These are phyloP conservation scores for Acrocephalus kingi DNA, from an alignment of 2,113 vertebrate genomes.

Conservation along the genomic window DNA sequence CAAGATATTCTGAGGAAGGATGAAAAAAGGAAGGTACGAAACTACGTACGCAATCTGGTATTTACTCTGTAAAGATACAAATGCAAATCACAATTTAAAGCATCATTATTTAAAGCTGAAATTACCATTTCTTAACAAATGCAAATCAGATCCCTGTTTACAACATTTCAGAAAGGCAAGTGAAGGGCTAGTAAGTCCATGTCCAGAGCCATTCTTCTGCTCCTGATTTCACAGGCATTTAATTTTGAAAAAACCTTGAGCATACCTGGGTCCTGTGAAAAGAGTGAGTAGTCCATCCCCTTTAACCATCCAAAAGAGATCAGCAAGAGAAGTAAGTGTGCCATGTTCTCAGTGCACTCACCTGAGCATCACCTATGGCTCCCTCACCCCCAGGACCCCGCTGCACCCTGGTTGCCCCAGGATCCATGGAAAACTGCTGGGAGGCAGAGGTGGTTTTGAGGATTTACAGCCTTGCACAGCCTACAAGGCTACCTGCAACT, in stretches of 20 bases:
- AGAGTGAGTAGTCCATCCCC: not conserved
- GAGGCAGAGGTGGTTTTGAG: not conserved
- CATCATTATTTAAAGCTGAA: not conserved
- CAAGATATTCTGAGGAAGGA: not conserved
- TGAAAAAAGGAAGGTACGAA: not conserved
- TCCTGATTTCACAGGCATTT: not conserved
- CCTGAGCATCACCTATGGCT: not conserved
- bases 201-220: not conserved
- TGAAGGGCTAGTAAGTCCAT: not conserved
- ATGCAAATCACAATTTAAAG: not conserved
- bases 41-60: not conserved
- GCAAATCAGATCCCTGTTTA: not conserved
- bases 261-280: not conserved
- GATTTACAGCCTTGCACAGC: not conserved
- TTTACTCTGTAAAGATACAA: not conserved
- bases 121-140: rapidly evolving
- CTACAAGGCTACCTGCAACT: not conserved
- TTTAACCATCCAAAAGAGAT: rapidly evolving
- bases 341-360: rapidly evolving
- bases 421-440: not conserved
- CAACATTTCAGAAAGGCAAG: not conserved
- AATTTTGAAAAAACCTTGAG: not conserved
- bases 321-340: not conserved
- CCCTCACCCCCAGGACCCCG: not conserved
- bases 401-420: not conserved